Conservation (phyloP, 1,140 invertebrate species). For the Euura lappo region DNA sequence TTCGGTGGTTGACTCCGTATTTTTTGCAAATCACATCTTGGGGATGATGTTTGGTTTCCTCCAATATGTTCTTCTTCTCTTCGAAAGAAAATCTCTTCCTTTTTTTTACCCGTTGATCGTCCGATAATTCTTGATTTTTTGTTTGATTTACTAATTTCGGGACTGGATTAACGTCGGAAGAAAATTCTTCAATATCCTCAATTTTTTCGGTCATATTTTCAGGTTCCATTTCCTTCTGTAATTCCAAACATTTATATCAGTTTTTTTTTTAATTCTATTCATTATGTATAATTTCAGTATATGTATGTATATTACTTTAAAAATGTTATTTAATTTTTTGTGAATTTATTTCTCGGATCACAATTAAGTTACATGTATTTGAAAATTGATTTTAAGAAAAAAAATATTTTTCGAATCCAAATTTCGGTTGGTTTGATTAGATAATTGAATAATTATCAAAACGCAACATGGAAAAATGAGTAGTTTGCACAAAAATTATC, state of each 20-base stretch:
- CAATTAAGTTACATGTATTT: background rate
- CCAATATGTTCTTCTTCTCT: background rate
- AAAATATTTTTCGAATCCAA: background rate
- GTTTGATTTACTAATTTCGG: background rate
- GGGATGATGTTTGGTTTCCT: background rate
- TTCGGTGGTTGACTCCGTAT: background rate
- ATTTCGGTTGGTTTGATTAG: too few relatives aligned
- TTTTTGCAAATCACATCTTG: background rate
- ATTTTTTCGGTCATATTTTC: background rate
- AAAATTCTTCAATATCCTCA: background rate
- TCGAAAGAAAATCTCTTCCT: slow-evolving; percentile 4
- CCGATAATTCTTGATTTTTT: background rate
- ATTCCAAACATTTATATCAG: background rate
- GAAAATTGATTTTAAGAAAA: background rate
- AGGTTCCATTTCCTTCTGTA: background rate
- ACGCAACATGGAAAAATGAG: background rate
- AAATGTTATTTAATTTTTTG: background rate
- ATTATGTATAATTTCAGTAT: background rate
- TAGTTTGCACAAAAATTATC: background rate
- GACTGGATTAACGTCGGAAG: background rate
- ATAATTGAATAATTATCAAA: too few relatives aligned
- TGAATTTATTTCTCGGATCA: background rate
- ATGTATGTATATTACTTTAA: too few relatives aligned
- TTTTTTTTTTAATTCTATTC: background rate
- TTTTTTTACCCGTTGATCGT: background rate